A percentile compares a stretch with the other conserved stretches of the same genome.
Evolutionary conservation across 2,113 vertebrate species (phyloP).

Genomic region (Ageneiosus marmoratus): DNA sequence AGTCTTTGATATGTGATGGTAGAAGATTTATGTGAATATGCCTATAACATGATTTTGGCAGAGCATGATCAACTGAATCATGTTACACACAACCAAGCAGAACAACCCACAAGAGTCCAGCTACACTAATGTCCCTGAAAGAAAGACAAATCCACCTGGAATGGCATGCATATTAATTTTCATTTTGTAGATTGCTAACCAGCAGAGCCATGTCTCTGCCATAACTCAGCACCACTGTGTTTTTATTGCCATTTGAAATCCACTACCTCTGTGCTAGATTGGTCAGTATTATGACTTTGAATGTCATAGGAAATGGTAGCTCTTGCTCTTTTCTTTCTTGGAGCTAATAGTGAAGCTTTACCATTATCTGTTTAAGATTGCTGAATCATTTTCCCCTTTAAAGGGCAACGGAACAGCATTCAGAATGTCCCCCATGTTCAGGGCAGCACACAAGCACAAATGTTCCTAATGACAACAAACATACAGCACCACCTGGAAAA

Average conservation of each 20-base stretch:
- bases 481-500: not conserved
- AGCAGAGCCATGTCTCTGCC: not conserved
- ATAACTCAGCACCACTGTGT: not conserved
- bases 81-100: not conserved
- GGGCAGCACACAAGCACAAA: not conserved
- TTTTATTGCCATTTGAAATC: not conserved
- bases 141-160: not conserved
- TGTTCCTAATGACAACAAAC: not conserved
- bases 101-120: not conserved
- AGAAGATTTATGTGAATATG: not conserved
- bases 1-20: not conserved
- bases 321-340: not conserved
- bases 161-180: not conserved
- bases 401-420: not conserved
- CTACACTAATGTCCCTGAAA: not conserved
- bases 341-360: not conserved
- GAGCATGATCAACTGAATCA: not conserved
- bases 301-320: not conserved
- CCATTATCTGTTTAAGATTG: not conserved
- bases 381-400: not conserved
- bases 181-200: not conserved
- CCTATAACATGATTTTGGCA: not conserved
- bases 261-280: not conserved
- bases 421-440: not conserved
- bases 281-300: not conserved